phyloP scores from a whole-genome alignment of 1,140 invertebrate species.

The Myzus persicae region DNA sequence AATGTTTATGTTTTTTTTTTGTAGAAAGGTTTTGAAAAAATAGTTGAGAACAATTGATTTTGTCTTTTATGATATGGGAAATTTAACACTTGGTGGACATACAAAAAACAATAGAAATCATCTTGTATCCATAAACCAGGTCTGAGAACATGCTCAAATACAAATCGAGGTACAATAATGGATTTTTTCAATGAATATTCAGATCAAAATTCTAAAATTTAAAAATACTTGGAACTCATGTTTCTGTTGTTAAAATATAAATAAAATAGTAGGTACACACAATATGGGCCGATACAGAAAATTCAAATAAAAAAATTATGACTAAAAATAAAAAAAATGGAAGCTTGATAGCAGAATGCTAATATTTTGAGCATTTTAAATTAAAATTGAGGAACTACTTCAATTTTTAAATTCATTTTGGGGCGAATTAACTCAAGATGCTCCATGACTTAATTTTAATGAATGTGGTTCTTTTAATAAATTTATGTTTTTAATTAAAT shows the following conservation, averaged over 20 bases:
- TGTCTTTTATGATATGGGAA: neutral
- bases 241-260: neutral
- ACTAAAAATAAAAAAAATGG: neutral
- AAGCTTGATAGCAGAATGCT: neutral
- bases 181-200: neutral
- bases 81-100: neutral
- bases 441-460: neutral
- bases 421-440: neutral
- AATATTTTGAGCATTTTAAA: neutral
- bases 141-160: neutral
- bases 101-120: neutral
- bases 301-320: no score
- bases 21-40: neutral
- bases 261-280: neutral
- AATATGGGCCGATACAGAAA: neutral
- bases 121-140: no score
- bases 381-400: neutral
- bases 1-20: no score
- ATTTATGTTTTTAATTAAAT: neutral
- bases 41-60: neutral
- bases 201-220: neutral
- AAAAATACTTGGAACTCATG: neutral
- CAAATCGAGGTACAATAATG: neutral
- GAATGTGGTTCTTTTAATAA: neutral
- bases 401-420: neutral